These are phyloP conservation scores for Subacronicta megacephala DNA, from an alignment of 2,888 invertebrate species.

Conservation along the genomic window DNA sequence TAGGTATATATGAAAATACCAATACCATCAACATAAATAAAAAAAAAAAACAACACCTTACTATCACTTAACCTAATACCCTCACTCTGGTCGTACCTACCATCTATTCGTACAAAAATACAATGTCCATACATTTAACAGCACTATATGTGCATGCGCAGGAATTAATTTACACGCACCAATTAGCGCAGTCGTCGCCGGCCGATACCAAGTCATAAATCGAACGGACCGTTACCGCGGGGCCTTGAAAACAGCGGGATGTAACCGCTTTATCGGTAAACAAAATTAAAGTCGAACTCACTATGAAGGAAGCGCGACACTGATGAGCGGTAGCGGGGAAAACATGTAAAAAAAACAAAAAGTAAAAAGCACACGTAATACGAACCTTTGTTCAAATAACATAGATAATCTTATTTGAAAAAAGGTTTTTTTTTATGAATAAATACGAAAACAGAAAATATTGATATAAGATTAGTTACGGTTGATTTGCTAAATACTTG, in stretches of 20 bases:
- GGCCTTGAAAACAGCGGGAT: slow-evolving; percentile 58
- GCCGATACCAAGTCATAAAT: slow-evolving; percentile 77
- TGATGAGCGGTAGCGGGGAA: background rate
- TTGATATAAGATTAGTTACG: no score
- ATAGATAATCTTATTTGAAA: no score
- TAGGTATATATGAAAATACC: no score
- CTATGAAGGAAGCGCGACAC: no score
- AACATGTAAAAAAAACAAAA: background rate
- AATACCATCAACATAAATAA: no score
- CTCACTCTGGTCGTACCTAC: background rate
- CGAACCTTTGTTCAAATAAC: no score
- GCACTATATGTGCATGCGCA: slow-evolving; percentile 59
- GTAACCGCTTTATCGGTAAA: background rate
- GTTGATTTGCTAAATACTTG: no score
- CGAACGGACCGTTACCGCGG: slow-evolving; percentile 72
- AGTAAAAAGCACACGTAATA: no score
- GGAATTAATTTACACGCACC: slow-evolving; percentile 81
- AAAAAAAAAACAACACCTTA: no score
- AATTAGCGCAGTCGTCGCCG: slow-evolving; percentile 78
- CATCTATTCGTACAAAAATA: slow-evolving; percentile 8
- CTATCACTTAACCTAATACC: no score
- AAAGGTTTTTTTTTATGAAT: no score
- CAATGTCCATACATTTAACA: slow-evolving; percentile 43
- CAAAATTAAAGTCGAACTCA: slow-evolving; percentile 1
- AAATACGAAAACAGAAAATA: no score